Evolutionary conservation across 2,797 vertebrate genomes (phyloP), one percentile per base, ranked within the genome.

Genomic region (Mus caroli): DNA sequence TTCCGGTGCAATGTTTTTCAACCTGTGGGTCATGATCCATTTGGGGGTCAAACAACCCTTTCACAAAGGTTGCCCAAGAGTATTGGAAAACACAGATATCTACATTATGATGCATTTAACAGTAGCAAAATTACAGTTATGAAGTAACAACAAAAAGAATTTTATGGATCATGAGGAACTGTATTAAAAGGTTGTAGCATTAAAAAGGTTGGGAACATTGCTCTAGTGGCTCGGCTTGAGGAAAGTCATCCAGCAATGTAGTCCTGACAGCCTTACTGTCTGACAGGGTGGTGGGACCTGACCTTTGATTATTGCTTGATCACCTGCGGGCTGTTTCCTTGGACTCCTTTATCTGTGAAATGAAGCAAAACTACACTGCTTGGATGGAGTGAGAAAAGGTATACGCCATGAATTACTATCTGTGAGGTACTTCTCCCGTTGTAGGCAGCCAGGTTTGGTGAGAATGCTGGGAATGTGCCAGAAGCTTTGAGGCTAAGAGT

Each of bases 401-500:
- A 11, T 56, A 11, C 3, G 46, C 76, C 40, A 3, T 11, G 52
- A 46, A 34, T 24, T 60, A 78, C 31, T 19, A 87, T 7, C 54
- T 46, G 17, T 79, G 50, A 14, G 54, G 2, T 1, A 1, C 64
- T 69, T 88, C 62, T 26, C 73, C 37, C 34, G 1, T 77, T 90
- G 75, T 50, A 64, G 79, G 80, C 28, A 46, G 37, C 14, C 3
- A 11, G 88, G 26, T 26, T 87, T 88, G 91, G 83, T 40, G 84
- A 94, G 67, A 92, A 86, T 9, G 28, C 67, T 87, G 13, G 58
- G 56, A 90, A 86, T 31, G 76, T 93, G 90, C 20, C 73, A 64
- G n/a, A 91, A 92, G 20, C 8, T 0, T 54, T 26, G 79, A 62
- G n/a, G 46, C 50, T 76, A 86, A 92, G 46, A 3, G 50, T 84